Evolutionary conservation across 2,797 vertebrate genomes (phyloP).

Genomic region (Esox masquinongy): DNA sequence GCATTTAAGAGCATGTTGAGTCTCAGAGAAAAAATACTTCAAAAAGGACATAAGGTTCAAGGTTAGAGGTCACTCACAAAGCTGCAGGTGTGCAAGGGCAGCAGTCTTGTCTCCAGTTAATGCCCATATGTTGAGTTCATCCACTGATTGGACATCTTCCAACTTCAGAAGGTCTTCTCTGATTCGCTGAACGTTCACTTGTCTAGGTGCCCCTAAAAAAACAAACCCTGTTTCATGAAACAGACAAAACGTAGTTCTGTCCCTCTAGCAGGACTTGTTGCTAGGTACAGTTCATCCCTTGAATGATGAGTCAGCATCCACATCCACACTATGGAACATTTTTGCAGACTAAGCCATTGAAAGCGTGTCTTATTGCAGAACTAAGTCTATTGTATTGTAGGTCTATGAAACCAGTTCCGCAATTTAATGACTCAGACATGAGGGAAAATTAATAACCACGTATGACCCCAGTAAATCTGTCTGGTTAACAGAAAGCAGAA

Average conservation of each 20-base stretch:
- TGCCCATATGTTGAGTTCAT: slow-evolving; percentile 95
- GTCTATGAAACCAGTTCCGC: background rate
- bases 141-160: slow-evolving; percentile 90
- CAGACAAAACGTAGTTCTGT: background rate
- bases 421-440: background rate
- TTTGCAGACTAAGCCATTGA: background rate
- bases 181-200: slow-evolving; percentile 85
- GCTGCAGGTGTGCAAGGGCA: slow-evolving; percentile 89
- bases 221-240: background rate
- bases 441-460: background rate
- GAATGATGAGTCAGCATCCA: background rate
- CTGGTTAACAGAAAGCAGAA: background rate
- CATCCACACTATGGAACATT: too few species aligned
- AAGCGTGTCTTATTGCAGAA: background rate
- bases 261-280: background rate
- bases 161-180: slow-evolving; percentile 90
- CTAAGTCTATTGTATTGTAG: background rate
- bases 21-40: too few species aligned
- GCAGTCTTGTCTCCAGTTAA: slow-evolving; percentile 90
- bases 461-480: background rate
- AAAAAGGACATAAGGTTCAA: background rate
- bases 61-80: slow-evolving; percentile 76
- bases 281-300: background rate
- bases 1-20: too few species aligned
- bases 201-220: slow-evolving; percentile 84